Conservation (phyloP, 2,113 vertebrate genomes). For the Miniopterus natalensis region DNA sequence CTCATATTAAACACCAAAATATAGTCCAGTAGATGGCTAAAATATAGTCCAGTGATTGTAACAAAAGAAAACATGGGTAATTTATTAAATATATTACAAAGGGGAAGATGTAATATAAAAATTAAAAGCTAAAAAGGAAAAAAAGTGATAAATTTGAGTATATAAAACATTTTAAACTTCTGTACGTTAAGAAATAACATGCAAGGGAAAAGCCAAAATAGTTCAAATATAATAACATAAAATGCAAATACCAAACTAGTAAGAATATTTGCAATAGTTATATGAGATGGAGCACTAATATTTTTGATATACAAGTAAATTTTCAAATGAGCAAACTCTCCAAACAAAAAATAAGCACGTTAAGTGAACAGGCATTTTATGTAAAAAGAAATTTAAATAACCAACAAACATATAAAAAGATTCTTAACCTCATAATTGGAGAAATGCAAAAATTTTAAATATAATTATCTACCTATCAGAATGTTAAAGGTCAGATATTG, state of each 20-base stretch:
- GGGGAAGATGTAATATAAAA: not conserved
- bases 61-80: not conserved
- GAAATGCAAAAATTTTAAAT: conserved; percentile 30
- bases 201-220: conserved; percentile 14
- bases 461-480: not conserved
- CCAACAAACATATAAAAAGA: not conserved
- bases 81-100: conserved; percentile 2
- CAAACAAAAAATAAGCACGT: not conserved
- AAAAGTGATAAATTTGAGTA: not conserved
- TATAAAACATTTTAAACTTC: not conserved
- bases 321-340: not conserved
- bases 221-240: not conserved
- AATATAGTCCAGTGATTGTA: not conserved
- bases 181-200: not conserved
- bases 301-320: not conserved
- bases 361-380: not conserved
- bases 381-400: conserved; percentile 48
- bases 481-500: not conserved
- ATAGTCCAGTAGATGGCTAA: not conserved
- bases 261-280: conserved; percentile 21
- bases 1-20: not conserved
- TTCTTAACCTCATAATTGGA: not conserved
- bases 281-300: not conserved
- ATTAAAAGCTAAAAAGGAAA: not conserved
- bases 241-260: conserved; percentile 2